Base-by-base conservation (phyloP, 2,797 vertebrate genomes). In the Clamator glandarius region DNA sequence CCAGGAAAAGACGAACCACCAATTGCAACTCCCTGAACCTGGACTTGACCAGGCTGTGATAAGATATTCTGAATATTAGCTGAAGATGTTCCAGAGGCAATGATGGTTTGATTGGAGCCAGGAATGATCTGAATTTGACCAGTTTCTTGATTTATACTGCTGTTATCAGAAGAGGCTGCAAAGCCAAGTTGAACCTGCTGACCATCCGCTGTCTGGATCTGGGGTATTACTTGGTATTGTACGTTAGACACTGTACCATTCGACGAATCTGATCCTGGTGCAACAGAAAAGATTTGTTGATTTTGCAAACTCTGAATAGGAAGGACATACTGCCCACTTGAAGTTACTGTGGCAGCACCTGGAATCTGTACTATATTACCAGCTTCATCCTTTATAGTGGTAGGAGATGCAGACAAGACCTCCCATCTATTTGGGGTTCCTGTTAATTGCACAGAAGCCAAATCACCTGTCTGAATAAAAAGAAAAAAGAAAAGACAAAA, bases 171-270 rank as follows among this genome's bases (percentile, higher is more conserved):
- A 61, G 99, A 98, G 48, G 99, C 97, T 96, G 99, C 98, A 97
- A 99, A 99, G 97, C 98, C 98, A 97, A 99, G 98, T 94, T 99
- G 99, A 97, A 98, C 98, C 84, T 98, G 98, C 87, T 98, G 98
- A 97, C 99, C 99, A 89, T 99, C 99, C 90, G 99, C 97, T 85
- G 99, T 98, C 97, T 99, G 99, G 97, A 99, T 98, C 97, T 99
- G 99, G 98, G 99, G 99, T 98, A 99, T 99, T 98, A 99, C 99
- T 98, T 99, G 99, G 98, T 99, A 99, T 89, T 99, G 99, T 97
- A 99, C 99, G 95, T 98, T 99, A 98, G 99, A 99, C 98, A 99
- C 99, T 97, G 99, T 98, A 98, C 98, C 98, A 97, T 98, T 98
- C 95, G 99, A 98, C 92, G 98, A 96, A 93, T 99, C 99, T 76